These are phyloP conservation scores for Colistium nudipinnis DNA, from an alignment of 2,113 vertebrate species.

Conservation along the genomic window DNA sequence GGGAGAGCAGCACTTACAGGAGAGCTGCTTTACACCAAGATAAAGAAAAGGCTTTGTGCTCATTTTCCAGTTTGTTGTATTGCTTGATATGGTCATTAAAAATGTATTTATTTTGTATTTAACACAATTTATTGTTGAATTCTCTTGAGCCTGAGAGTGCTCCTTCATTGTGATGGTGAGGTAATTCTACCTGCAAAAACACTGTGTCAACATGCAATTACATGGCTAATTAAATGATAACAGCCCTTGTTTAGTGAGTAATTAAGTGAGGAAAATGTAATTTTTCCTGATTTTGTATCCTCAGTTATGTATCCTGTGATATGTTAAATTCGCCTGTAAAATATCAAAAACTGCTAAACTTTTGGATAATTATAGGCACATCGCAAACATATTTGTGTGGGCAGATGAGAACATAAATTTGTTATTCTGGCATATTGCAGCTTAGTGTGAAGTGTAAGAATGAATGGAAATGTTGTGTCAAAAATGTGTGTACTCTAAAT, in stretches of 20 bases:
- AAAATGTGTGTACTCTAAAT: conserved; percentile 55
- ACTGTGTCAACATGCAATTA: conserved; percentile 70
- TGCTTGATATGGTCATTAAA: conserved; percentile 63
- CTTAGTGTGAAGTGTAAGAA: conserved; percentile 57
- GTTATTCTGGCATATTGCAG: conserved; percentile 66
- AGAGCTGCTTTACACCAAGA: conserved; percentile 37
- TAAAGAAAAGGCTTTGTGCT: conserved; percentile 57
- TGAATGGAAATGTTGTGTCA: conserved; percentile 51
- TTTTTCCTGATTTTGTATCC: conserved; percentile 33
- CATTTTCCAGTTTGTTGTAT: conserved; percentile 52
- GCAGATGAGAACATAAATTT: conserved; percentile 71
- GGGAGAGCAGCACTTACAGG: conserved; percentile 24
- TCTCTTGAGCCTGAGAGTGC: conserved; percentile 22
- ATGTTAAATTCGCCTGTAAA: conserved; percentile 62
- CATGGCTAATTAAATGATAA: conserved; percentile 68
- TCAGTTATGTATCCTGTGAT: conserved; percentile 49
- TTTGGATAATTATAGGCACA: conserved; percentile 68
- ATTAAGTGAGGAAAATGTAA: conserved; percentile 62
- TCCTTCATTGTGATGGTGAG: conserved; percentile 42
- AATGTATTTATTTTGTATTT: conserved; percentile 49
- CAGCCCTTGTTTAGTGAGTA: conserved; percentile 58
- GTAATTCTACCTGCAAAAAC: conserved; percentile 70
- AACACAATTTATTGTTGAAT: conserved; percentile 46
- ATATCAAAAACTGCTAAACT: conserved; percentile 68
- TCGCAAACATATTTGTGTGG: conserved; percentile 71